Conservation (phyloP, 1,140 invertebrate genomes). For the Ceratoteleas bidentatus region DNA sequence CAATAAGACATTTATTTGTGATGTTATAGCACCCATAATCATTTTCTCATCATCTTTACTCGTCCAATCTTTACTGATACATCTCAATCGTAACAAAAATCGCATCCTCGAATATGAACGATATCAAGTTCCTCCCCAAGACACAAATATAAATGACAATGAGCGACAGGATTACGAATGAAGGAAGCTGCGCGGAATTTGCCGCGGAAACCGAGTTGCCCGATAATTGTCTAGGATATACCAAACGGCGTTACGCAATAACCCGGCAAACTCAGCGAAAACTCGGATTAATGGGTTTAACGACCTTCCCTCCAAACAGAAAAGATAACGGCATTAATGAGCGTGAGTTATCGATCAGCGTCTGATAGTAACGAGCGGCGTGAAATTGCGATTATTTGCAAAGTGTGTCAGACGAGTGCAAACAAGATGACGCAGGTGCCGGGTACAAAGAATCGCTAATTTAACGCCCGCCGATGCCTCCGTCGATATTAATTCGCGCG, state of each 20-base stretch:
- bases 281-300: conserved; percentile 14
- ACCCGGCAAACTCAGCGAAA: neutral
- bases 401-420: conserved; percentile 53
- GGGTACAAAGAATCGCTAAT: conserved; percentile 44
- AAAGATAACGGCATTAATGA: conserved; percentile 27
- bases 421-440: conserved; percentile 38
- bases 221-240: too few species aligned
- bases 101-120: too few species aligned
- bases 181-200: too few species aligned
- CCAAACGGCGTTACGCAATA: neutral
- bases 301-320: neutral
- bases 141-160: too few species aligned
- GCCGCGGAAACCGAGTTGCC: too few species aligned
- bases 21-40: too few species aligned
- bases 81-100: too few species aligned
- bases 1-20: too few species aligned
- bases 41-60: too few species aligned
- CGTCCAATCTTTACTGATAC: too few species aligned
- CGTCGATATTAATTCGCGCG: conserved; percentile 42
- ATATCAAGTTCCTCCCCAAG: too few species aligned
- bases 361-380: conserved; percentile 16
- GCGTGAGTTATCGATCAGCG: conserved; percentile 28
- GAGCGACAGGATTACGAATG: too few species aligned
- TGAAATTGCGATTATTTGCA: conserved; percentile 33
- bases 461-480: conserved; percentile 30